A percentile compares a stretch with the other conserved stretches of the same genome.
Conservation (phyloP, 2,888 invertebrate species). For the Esperia sulphurella region DNA sequence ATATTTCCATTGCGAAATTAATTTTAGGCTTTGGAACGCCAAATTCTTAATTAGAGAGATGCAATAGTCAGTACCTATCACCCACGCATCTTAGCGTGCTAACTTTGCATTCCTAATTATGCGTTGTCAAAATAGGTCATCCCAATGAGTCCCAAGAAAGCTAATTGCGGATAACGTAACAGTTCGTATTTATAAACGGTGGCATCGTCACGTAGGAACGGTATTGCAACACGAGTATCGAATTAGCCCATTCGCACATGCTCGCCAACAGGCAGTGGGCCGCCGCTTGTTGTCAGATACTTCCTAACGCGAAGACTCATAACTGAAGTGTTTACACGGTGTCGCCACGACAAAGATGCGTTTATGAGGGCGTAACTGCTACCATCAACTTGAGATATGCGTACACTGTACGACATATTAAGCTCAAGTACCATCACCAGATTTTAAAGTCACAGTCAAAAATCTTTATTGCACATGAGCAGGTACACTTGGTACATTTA, state of each 20-base stretch:
- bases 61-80: slow-evolving; percentile 3
- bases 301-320: slow-evolving; percentile 31
- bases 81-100: slow-evolving; percentile 3
- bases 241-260: slow-evolving; percentile 18
- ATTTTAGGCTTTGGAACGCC: no score
- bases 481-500: no score
- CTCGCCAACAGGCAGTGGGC: slow-evolving; percentile 22
- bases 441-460: no score
- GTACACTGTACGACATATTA: background rate
- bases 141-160: slow-evolving; percentile 37
- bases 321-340: slow-evolving; percentile 29
- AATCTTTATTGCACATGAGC: no score
- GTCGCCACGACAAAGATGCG: slow-evolving; percentile 19
- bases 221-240: slow-evolving; percentile 47
- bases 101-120: slow-evolving; percentile 6
- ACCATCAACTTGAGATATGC: background rate
- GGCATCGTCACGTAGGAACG: slow-evolving; percentile 55
- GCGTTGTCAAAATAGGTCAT: slow-evolving; percentile 16
- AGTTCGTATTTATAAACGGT: slow-evolving; percentile 38
- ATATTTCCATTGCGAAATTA: no score
- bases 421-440: no score
- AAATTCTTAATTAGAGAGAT: slow-evolving; percentile 6
- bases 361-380: background rate
- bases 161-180: slow-evolving; percentile 43
- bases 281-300: slow-evolving; percentile 22